Evolutionary conservation across 1,140 invertebrate species (phyloP).

Genomic region (Brachionus koreanus): DNA sequence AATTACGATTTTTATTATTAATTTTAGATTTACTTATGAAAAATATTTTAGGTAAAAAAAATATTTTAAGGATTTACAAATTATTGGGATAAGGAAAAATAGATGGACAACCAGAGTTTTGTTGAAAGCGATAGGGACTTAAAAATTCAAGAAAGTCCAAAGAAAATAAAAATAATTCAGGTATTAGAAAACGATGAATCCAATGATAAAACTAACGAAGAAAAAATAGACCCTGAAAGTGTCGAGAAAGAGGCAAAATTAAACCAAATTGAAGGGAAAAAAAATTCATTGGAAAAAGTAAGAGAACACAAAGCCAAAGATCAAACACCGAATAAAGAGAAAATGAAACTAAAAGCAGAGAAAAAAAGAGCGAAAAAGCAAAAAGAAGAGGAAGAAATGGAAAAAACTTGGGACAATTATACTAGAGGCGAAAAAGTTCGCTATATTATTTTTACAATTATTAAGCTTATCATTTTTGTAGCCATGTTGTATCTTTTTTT

Average conservation of each 20-base stretch:
- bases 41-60: neutral
- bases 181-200: neutral
- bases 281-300: neutral
- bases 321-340: neutral
- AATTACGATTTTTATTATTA: neutral
- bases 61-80: neutral
- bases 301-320: neutral
- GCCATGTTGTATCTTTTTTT: neutral
- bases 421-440: neutral
- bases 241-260: neutral
- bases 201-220: neutral
- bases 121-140: neutral
- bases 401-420: neutral
- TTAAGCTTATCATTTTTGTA: constrained; percentile 11
- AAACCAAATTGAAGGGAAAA: neutral
- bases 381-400: constrained; percentile 9
- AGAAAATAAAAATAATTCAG: neutral
- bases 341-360: neutral
- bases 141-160: neutral
- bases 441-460: neutral
- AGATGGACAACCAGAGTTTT: neutral
- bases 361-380: neutral
- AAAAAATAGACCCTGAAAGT: neutral
- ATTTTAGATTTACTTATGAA: neutral
- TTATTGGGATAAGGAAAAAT: neutral